Evolutionary conservation across 2,888 invertebrate species (phyloP), one percentile per base, ranked within the genome.

Genomic region (Drosophila aldrichi): DNA sequence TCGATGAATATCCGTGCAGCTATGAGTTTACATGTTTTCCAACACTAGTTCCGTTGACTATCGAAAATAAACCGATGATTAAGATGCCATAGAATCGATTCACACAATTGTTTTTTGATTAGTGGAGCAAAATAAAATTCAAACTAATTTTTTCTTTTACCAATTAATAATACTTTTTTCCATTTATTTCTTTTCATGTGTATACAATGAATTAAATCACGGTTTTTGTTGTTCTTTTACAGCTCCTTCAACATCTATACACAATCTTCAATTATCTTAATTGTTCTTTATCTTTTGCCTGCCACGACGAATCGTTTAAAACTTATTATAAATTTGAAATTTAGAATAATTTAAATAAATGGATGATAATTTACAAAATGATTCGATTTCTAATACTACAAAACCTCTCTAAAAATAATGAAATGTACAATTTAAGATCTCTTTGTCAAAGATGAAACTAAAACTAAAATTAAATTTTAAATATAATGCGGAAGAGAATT

Each of bases 121-220:
- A 38, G 1, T 14, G 22, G 2, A 32, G n/a, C 3, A 22, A 18
- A 18, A 36, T 18, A 3, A 14, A 38, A 56, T 48, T 29, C 16
- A 58, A 68, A 49, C 14, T 4, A 16, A 2, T 3, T 43, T 46
- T 16, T 22, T 32, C 5, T 65, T 65, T 74, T 86, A 85, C 76
- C 65, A 85, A 81, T 82, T 85, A 86, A 78, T 86, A 86, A 86
- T 86, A 86, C 87, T 84, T 85, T 73, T 84, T 76, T 82, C 25
- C 68, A 76, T 84, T 83, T 85, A 84, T 87, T 86, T 80, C 55
- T 81, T 82, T 48, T 81, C 68, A 74, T 86, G 76, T 86, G 82
- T 86, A 71, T 73, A 85, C 77, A 84, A 87, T 85, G 87, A 84
- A 77, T 70, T 72, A 78, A 74, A 86, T 86, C 87, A 86, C 85